Base-by-base conservation (phyloP, 2,888 invertebrate genomes). In the Nomada ruficornis region DNA sequence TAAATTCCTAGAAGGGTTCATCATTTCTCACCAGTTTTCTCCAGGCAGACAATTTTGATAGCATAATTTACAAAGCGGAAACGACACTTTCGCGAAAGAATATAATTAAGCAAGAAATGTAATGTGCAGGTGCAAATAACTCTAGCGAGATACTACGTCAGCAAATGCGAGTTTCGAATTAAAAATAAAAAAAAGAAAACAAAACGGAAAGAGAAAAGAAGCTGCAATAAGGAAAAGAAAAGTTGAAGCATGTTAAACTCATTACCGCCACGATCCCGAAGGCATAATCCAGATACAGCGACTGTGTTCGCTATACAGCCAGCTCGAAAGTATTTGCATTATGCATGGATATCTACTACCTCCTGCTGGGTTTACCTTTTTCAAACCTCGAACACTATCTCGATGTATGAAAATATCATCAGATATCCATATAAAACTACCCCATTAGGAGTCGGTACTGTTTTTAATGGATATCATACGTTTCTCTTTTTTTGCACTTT, bases 211-310 rank as follows among this genome's bases (percentile, higher is more conserved):
- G 60, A 67, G 36, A 76, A 71, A 67, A 80, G 83, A 80, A 85
- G 83, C 36, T 36, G 76, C 70, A 63, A 77, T 23, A 50, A 42
- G 60, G 80, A 87, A 83, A 85, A 70, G 29, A 86, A 84, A 85
- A 82, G 82, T 77, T 77, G 64, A 89, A 89, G 88, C 91, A 89
- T 90, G 89, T 90, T 90, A 89, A 91, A 91, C 91, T 91, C 91
- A 90, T 91, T 92, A 91, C 89, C 87, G 57, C 78, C 84, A 88
- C 88, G 87, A 89, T 91, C 89, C 90, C 88, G 89, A 90, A 89
- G 90, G 89, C 90, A 89, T 90, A 89, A 84, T 84, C 85, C 85
- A 83, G 86, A 87, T 81, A 83, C 86, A 80, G 86, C 87, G 77
- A 80, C 84, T 85, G 80, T 85, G 82, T 80, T 86, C 82, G 64